Conservation (phyloP, 2,113 vertebrate species). For the Trachemys scripta region DNA sequence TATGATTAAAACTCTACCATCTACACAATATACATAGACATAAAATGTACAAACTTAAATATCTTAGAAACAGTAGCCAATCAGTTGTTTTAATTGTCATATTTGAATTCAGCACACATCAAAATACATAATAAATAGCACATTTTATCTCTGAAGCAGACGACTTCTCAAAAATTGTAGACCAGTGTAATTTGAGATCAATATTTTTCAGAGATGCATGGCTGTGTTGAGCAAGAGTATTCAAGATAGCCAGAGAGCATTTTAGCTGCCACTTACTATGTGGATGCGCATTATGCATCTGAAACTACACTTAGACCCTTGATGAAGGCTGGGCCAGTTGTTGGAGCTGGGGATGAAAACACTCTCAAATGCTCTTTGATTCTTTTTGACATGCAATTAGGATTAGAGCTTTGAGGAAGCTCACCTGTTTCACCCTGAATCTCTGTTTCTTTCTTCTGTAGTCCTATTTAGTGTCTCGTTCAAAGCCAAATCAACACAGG, state of each 20-base stretch:
- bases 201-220: background rate
- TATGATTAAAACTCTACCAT: too few relatives aligned
- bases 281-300: background rate
- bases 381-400: background rate
- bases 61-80: too few relatives aligned
- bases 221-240: background rate
- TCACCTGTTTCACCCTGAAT: background rate
- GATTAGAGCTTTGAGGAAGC: background rate
- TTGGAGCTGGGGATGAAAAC: background rate
- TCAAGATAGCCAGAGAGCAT: rapidly evolving
- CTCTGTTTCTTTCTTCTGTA: background rate
- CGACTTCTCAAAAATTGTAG: too few relatives aligned
- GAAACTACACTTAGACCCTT: background rate
- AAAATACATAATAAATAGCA: too few relatives aligned
- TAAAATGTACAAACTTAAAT: too few relatives aligned
- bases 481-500: background rate
- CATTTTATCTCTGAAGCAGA: too few relatives aligned
- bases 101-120: too few relatives aligned
- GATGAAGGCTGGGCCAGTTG: background rate
- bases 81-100: too few relatives aligned
- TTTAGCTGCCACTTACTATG: background rate
- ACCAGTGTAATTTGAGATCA: background rate
- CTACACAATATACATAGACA: too few relatives aligned
- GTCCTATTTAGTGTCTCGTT: background rate
- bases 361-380: too few relatives aligned